Base-by-base conservation (phyloP, 2,888 invertebrate genomes). In the Neoaliturus tenellus region DNA sequence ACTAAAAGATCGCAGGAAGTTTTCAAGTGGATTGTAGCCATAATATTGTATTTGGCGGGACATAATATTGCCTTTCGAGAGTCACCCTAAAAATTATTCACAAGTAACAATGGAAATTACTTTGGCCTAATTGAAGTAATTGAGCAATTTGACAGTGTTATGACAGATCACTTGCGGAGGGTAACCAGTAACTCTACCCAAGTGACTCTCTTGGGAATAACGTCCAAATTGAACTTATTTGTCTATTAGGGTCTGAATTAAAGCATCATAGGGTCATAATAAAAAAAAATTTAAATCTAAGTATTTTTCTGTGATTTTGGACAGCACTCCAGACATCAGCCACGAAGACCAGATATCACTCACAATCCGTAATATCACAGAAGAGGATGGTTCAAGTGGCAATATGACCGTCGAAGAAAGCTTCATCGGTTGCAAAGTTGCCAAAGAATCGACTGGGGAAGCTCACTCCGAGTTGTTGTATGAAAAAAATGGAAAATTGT, bases 341-440 rank as follows among this genome's bases (percentile, higher is more conserved):
- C 84, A 87, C 80, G 82, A 71, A 28, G 85, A 86, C 28, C 86
- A 87, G 84, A 84, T 84, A 62, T 84, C 86, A 23, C 80, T 85
- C 23, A 85, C 82, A 41, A 81, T 87, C 71, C 75, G 85, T 44
- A 85, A 83, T 75, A 83, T 85, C 2, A 55, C 82, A 28, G 51
- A 51, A 51, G 51, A 55, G 85, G 78, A 82, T 78, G 55, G 28
- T 73, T 31, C 67, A 83, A 81, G 35, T 51, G 81, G 44, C 1
- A 28, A 69, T 41, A 41, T 75, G 17, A 48, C 31, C 41, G 69
- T 85, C 23, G 31, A 10, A 80, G 71, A 82, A 85, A 92, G 92
- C 92, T 92, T 90, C 88, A 88, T 86, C 78, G 86, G 81, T 17
- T 80, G 81, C 85, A 48, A 51, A 17, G 55, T 83, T 33, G 81